A percentile compares a stretch with the other conserved stretches of the same genome.
phyloP scores from a whole-genome alignment of 1,140 invertebrate species.

The Trialeurodes vaporariorum region DNA sequence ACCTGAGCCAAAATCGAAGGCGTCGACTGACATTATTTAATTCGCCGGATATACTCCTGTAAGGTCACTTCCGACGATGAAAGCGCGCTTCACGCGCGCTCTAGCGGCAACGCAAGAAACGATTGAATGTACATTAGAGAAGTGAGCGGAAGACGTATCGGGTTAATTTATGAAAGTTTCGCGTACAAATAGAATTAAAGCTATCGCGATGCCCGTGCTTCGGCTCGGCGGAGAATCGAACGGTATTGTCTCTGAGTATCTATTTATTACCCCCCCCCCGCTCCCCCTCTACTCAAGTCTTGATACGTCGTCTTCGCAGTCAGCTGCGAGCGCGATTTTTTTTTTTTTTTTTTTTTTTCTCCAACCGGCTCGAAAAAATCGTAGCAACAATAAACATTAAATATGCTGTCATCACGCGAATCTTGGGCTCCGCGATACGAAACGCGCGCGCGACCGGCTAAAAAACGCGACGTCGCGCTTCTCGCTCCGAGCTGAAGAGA shows the following conservation, averaged over 20 bases:
- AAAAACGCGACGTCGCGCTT: no score
- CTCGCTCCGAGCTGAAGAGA: no score
- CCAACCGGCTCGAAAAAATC: not conserved
- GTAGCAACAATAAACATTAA: not conserved
- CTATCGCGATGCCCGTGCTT: conserved; percentile 41
- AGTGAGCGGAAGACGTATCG: not conserved
- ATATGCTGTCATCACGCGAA: not conserved
- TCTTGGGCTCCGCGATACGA: no score
- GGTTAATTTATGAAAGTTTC: conserved; percentile 1
- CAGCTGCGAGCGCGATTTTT: not conserved
- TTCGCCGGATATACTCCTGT: no score
- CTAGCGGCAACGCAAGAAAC: no score
- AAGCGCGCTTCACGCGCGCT: no score
- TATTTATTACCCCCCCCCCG: not conserved
- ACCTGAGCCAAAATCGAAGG: no score
- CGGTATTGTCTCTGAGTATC: conserved; percentile 31
- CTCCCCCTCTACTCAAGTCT: not conserved
- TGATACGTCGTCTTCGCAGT: no score
- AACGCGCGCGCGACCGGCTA: no score
- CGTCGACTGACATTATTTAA: no score
- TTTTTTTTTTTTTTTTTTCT: no score
- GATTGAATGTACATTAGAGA: not conserved
- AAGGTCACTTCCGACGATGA: no score
- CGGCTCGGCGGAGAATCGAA: conserved; percentile 62
- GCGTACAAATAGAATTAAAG: not conserved